These are phyloP conservation scores for Aphidius gifuensis DNA, from an alignment of 1,140 invertebrate genomes.

Conservation along the genomic window DNA sequence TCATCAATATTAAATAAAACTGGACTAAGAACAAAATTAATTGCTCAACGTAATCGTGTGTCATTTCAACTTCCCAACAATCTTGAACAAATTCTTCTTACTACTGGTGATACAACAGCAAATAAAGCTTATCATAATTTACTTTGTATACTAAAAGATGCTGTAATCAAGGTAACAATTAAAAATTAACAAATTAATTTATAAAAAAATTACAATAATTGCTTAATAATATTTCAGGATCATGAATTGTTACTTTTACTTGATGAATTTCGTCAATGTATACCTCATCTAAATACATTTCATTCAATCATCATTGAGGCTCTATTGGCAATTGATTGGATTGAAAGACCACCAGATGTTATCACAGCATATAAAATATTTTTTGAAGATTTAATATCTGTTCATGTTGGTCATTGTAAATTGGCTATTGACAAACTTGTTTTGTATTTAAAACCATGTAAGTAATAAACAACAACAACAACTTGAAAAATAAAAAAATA, in stretches of 20 bases:
- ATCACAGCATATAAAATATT: constrained; percentile 60
- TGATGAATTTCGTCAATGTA: constrained; percentile 57
- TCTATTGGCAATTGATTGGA: constrained; percentile 62
- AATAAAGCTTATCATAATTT: constrained; percentile 47
- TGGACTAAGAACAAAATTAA: too few relatives aligned
- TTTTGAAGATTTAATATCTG: constrained; percentile 61
- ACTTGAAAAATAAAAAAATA: too few relatives aligned
- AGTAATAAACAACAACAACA: not conserved
- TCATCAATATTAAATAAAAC: too few relatives aligned
- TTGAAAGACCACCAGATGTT: constrained; percentile 48
- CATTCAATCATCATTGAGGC: constrained; percentile 63
- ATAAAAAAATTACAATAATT: too few relatives aligned
- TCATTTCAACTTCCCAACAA: constrained; percentile 45
- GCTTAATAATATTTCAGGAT: constrained; percentile 31
- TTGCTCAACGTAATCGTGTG: constrained; percentile 23
- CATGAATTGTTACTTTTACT: constrained; percentile 58
- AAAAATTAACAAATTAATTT: too few relatives aligned
- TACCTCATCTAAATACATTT: constrained; percentile 57
- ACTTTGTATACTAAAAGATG: constrained; percentile 46
- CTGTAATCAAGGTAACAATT: constrained; percentile 41
- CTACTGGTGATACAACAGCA: constrained; percentile 36
- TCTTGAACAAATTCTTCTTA: constrained; percentile 40
- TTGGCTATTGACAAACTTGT: constrained; percentile 60
- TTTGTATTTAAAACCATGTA: constrained; percentile 54
- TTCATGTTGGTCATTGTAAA: constrained; percentile 62